These are phyloP conservation scores for Vidua macroura DNA, from an alignment of 2,113 vertebrate species.

Conservation along the genomic window DNA sequence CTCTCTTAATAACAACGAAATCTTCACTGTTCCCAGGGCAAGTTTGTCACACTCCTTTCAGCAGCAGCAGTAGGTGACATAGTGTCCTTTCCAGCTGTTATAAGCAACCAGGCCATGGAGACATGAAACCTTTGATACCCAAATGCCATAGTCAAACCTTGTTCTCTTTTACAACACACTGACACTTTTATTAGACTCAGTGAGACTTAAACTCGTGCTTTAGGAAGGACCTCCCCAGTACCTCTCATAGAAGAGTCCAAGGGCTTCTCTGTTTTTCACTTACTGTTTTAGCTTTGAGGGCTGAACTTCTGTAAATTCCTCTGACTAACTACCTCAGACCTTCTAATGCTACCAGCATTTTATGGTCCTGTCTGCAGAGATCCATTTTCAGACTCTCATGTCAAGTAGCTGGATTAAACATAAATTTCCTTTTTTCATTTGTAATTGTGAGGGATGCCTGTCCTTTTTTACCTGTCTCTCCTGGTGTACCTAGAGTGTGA, in stretches of 20 bases:
- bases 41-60: background rate
- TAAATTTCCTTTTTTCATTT: background rate
- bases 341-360: background rate
- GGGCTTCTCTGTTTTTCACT: background rate
- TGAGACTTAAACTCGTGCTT: background rate
- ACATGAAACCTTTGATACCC: background rate
- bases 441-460: background rate
- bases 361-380: background rate
- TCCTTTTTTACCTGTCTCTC: fast-evolving
- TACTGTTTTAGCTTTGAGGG: background rate
- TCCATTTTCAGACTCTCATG: background rate
- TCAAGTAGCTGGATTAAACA: background rate
- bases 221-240: background rate
- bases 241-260: background rate
- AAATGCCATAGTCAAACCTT: background rate
- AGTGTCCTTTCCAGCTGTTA: background rate
- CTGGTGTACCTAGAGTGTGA: background rate
- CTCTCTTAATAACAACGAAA: background rate
- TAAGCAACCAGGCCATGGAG: background rate
- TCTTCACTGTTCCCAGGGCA: background rate
- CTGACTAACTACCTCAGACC: background rate
- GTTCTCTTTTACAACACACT: background rate
- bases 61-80: background rate
- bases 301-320: background rate
- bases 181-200: background rate